Evolutionary conservation across 2,113 vertebrate genomes (phyloP).

Genomic region (Hemiprocne comata): DNA sequence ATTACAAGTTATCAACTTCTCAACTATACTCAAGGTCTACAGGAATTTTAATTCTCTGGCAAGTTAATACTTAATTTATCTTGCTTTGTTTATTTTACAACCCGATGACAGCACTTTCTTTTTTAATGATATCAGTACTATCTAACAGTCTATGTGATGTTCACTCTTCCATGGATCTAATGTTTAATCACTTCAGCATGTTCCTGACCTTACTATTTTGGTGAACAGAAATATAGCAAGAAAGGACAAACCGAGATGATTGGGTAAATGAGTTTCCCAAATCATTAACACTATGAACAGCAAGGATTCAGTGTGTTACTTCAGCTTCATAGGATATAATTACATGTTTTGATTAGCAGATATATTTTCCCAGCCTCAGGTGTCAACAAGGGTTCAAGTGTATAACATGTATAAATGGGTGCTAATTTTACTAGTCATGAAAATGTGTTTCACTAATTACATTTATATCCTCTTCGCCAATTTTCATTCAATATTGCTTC

Average conservation of each 20-base stretch:
- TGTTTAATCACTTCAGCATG: constrained; percentile 7
- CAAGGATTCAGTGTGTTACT: constrained; percentile 56
- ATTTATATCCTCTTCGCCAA: constrained; percentile 67
- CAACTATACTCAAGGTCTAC: neutral
- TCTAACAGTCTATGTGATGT: neutral
- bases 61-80: neutral
- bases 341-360: constrained; percentile 75
- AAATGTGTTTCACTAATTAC: constrained; percentile 63
- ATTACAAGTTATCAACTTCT: neutral
- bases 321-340: constrained; percentile 73
- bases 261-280: constrained; percentile 53
- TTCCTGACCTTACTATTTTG: constrained; percentile 48
- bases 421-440: constrained; percentile 71
- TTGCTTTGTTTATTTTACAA: neutral
- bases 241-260: constrained; percentile 21
- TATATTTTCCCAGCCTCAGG: constrained; percentile 71
- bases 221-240: constrained; percentile 16
- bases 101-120: neutral
- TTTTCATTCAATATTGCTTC: constrained; percentile 40
- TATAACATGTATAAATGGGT: constrained; percentile 71
- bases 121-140: constrained; percentile 8
- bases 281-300: constrained; percentile 63
- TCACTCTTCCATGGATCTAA: neutral
- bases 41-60: neutral
- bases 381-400: constrained; percentile 74